phyloP scores from a whole-genome alignment of 1,140 invertebrate genomes.

The Ceratosolen solmsi region DNA sequence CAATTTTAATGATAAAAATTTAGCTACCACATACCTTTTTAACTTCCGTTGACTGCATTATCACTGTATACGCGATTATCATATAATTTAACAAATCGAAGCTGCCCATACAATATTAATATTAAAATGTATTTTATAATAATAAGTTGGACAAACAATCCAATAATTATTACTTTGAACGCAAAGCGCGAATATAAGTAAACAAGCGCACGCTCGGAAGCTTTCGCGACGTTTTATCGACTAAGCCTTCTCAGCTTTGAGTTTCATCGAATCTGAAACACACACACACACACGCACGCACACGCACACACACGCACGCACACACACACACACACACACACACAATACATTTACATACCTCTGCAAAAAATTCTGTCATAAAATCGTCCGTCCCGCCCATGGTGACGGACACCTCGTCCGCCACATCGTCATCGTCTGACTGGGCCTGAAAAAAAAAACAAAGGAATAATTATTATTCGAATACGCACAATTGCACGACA shows the following conservation, averaged over 20 bases:
- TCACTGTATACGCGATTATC: not conserved
- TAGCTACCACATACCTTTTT: not conserved
- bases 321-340: no score
- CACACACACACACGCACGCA: no score
- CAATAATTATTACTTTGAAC: not conserved
- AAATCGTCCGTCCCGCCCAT: constrained; percentile 91
- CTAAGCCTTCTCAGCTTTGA: not conserved
- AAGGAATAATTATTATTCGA: constrained; percentile 5
- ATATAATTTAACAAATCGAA: not conserved
- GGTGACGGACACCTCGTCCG: constrained; percentile 92
- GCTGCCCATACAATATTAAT: not conserved
- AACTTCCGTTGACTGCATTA: not conserved
- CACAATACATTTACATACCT: constrained; percentile 82
- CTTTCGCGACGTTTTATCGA: not conserved
- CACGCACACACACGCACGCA: no score
- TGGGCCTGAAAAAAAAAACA: constrained; percentile 81
- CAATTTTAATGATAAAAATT: not conserved
- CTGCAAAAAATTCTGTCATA: constrained; percentile 98
- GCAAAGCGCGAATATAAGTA: not conserved
- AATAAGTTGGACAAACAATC: not conserved
- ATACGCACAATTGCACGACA: not conserved
- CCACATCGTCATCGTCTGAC: constrained; percentile 95
- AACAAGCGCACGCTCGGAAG: not conserved
- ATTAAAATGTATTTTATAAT: not conserved
- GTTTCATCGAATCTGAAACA: not conserved